A percentile compares a stretch with the other conserved stretches of the same genome.
phyloP scores from a whole-genome alignment of 1,140 invertebrate genomes.

The Drosophila pandora region DNA sequence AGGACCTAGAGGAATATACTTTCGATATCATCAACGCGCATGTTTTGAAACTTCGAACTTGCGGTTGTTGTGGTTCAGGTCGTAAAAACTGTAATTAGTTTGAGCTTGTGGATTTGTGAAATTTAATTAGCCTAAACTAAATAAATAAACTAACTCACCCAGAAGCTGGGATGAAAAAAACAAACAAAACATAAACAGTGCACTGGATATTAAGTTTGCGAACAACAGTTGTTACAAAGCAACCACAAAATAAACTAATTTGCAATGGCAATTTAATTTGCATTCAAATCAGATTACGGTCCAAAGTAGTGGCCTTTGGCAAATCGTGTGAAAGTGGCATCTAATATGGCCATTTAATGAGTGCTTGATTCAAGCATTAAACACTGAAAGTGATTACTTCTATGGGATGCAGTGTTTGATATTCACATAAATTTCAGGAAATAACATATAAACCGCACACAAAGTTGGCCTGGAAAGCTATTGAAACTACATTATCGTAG shows the following conservation, averaged over 20 bases:
- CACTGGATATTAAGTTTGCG: conserved; percentile 1
- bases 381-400: not conserved
- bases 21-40: not conserved
- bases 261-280: conserved; percentile 9
- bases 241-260: conserved; percentile 37
- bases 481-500: no score
- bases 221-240: conserved; percentile 21
- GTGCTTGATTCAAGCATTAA: not conserved
- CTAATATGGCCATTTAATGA: not conserved
- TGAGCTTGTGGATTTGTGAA: conserved; percentile 41
- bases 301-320: not conserved
- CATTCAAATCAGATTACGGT: conserved; percentile 20
- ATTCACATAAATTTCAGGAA: not conserved
- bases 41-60: conserved; percentile 6
- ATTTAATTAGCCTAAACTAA: conserved; percentile 53
- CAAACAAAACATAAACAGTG: conserved; percentile 9
- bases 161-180: conserved; percentile 4
- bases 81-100: conserved; percentile 61
- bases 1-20: not conserved
- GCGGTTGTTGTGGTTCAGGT: conserved; percentile 15
- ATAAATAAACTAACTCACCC: conserved; percentile 26
- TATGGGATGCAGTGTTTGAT: not conserved
- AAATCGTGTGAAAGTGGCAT: conserved; percentile 13
- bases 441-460: not conserved
- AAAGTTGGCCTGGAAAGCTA: no score